Percentiles rank a stretch among this genome's conserved stretches.
Conservation (phyloP, 2,113 vertebrate genomes). For the Austrofundulus limnaeus region DNA sequence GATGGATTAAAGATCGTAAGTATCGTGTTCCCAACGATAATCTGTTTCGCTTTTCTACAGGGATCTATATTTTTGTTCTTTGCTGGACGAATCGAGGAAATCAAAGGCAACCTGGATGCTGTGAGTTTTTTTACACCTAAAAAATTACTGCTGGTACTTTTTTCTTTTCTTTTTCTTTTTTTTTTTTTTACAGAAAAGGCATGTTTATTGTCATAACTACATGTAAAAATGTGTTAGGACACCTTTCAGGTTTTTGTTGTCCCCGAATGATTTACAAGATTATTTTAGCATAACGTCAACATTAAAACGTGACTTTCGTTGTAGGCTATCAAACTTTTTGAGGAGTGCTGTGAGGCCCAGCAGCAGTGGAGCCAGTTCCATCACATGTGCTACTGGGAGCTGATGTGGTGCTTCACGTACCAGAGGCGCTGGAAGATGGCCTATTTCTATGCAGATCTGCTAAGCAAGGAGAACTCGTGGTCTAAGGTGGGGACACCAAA, state of each 20-base stretch:
- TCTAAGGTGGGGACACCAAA: conserved; percentile 86
- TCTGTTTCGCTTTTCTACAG: conserved; percentile 72
- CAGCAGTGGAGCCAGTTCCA: conserved; percentile 98
- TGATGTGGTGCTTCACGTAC: conserved; percentile 99
- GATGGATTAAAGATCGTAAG: neutral
- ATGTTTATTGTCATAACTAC: too few relatives aligned
- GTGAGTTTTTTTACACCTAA: conserved; percentile 76
- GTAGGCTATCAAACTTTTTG: conserved; percentile 88
- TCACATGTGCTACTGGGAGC: conserved; percentile 99
- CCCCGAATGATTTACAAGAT: neutral
- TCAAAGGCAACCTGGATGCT: conserved; percentile 93
- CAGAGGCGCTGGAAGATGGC: conserved; percentile 97
- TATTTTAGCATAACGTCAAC: neutral
- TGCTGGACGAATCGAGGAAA: conserved; percentile 94
- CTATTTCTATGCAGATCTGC: conserved; percentile 95
- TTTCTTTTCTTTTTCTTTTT: too few relatives aligned
- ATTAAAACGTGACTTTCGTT: neutral
- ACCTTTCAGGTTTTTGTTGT: neutral
- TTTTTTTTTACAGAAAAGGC: too few relatives aligned
- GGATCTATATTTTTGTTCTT: conserved; percentile 99
- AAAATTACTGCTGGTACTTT: neutral
- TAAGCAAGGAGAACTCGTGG: conserved; percentile 96
- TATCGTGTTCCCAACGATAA: neutral
- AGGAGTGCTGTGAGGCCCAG: conserved; percentile 96
- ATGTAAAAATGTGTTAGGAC: neutral